These are phyloP conservation scores for Noctua pronuba DNA, from an alignment of 2,888 invertebrate species.

Conservation along the genomic window DNA sequence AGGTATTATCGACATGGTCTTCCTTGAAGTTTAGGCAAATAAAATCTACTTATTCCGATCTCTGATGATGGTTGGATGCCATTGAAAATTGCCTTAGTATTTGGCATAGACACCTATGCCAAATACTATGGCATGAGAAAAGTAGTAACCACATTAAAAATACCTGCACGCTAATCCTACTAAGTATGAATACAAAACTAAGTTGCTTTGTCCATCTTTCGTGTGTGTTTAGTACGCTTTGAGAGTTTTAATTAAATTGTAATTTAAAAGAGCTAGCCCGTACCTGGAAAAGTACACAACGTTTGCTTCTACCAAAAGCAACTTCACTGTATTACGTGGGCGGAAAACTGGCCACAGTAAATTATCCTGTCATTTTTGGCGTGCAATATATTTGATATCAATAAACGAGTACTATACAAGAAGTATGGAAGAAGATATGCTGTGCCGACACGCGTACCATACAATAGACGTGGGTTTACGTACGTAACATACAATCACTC, in stretches of 20 bases:
- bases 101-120: neutral
- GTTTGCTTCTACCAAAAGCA: neutral
- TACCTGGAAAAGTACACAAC: neutral
- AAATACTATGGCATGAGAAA: neutral
- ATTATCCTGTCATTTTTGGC: neutral
- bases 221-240: conserved; percentile 4
- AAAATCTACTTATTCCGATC: neutral
- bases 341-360: neutral
- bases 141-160: neutral
- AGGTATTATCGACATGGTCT: too few species aligned
- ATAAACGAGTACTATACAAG: neutral
- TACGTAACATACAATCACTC: neutral
- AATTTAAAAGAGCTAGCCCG: neutral
- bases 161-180: neutral
- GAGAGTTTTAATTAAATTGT: conserved; percentile 6
- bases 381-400: neutral
- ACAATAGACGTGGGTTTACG: neutral
- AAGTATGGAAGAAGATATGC: too few species aligned
- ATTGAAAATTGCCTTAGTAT: neutral
- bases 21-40: neutral
- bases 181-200: neutral
- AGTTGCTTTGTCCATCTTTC: neutral
- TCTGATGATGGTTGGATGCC: too few species aligned
- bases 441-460: too few species aligned
- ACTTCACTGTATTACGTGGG: neutral